A percentile compares a stretch with the other conserved stretches of the same genome.
These are phyloP conservation scores for Mamestra brassicae DNA, from an alignment of 2,888 invertebrate species.

Conservation along the genomic window DNA sequence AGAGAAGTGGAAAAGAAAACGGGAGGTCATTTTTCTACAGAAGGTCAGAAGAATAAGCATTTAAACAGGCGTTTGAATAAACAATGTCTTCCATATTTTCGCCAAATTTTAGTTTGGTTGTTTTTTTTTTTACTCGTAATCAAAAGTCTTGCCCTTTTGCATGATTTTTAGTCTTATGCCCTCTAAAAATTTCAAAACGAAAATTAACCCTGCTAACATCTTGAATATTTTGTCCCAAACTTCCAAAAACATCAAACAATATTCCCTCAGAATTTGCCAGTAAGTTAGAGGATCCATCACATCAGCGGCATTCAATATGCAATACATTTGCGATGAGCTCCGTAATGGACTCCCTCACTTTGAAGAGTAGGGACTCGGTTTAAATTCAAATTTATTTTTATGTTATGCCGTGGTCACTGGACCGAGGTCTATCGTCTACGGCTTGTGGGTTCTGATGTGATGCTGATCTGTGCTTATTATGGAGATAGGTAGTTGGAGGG, in stretches of 20 bases:
- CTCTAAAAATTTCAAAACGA: background rate
- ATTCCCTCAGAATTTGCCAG: constrained; percentile 27
- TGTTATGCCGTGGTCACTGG: constrained; percentile 46
- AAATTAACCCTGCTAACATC: constrained; percentile 1
- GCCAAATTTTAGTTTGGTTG: too few relatives aligned
- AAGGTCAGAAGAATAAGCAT: too few relatives aligned
- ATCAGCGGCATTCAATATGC: constrained; percentile 61
- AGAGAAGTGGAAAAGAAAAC: too few relatives aligned
- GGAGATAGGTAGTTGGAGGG: constrained; percentile 15
- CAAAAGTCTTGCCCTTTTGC: background rate
- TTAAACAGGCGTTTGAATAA: too few relatives aligned
- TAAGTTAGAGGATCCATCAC: constrained; percentile 28
- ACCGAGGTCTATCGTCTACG: constrained; percentile 39
- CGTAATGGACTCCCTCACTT: constrained; percentile 61
- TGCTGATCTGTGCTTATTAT: constrained; percentile 44
- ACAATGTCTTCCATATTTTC: too few relatives aligned
- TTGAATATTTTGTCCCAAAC: background rate
- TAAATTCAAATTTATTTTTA: constrained; percentile 64
- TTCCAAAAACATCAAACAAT: constrained; percentile 1
- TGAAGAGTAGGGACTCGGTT: constrained; percentile 47
- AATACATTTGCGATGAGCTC: constrained; percentile 65
- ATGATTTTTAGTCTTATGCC: background rate
- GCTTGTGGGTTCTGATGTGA: constrained; percentile 27
- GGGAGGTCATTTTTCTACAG: too few relatives aligned
- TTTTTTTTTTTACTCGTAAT: too few relatives aligned